phyloP scores from a whole-genome alignment of 1,140 invertebrate species.

The Drosophila nigromelanica region DNA sequence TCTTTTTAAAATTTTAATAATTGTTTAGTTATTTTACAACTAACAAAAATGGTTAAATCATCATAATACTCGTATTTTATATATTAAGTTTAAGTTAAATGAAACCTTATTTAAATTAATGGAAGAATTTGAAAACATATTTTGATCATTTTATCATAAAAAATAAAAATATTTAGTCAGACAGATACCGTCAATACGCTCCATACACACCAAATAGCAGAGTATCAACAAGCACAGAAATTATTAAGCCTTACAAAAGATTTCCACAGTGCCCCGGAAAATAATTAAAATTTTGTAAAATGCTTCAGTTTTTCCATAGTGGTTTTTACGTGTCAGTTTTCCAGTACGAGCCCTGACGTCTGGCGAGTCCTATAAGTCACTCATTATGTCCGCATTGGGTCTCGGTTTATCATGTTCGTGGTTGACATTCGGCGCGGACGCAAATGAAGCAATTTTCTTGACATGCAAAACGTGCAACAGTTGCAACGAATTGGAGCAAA shows the following conservation, averaged over 20 bases:
- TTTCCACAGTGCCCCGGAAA: constrained; percentile 14
- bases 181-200: too few species aligned
- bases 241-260: not conserved
- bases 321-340: not conserved
- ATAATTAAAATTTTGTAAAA: constrained; percentile 58
- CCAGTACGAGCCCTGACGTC: constrained; percentile 14
- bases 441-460: constrained; percentile 79
- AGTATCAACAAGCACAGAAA: not conserved
- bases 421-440: constrained; percentile 76
- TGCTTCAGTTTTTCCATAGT: not conserved
- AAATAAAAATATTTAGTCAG: not conserved
- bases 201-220: not conserved
- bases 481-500: constrained; percentile 49
- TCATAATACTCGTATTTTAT: too few species aligned
- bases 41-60: too few species aligned
- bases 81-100: too few species aligned
- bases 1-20: too few species aligned
- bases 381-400: constrained; percentile 70
- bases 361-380: constrained; percentile 55
- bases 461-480: constrained; percentile 80
- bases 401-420: constrained; percentile 73
- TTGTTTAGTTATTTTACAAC: too few species aligned
- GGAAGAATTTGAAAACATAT: too few species aligned
- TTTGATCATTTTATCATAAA: too few species aligned
- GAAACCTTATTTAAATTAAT: too few species aligned